Conservation (phyloP, 2,113 vertebrate genomes). For the Brachyistius frenatus region DNA sequence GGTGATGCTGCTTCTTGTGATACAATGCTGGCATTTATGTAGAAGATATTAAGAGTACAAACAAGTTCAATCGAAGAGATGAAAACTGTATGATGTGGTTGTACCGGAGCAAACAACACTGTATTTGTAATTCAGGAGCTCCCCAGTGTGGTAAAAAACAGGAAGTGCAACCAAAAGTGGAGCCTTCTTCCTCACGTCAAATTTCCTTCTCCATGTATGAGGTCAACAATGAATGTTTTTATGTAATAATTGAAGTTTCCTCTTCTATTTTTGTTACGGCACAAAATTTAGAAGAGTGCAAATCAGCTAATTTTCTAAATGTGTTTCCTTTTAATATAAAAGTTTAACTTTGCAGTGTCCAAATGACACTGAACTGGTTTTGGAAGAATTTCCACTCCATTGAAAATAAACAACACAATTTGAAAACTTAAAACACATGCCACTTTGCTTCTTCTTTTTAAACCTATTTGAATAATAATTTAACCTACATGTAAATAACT, state of each 20-base stretch:
- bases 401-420: no score
- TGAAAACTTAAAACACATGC: no score
- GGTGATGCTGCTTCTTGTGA: conserved; percentile 16
- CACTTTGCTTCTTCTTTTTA: no score
- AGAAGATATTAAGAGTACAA: conserved; percentile 17
- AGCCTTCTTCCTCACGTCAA: not conserved
- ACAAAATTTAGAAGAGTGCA: no score
- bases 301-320: no score
- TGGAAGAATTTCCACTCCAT: not conserved
- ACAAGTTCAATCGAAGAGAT: conserved; percentile 31
- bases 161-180: conserved; percentile 29
- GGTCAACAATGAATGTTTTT: no score
- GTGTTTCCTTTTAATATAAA: not conserved
- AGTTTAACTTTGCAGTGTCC: not conserved
- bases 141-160: conserved; percentile 62
- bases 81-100: not conserved
- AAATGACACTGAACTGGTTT: not conserved
- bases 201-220: no score
- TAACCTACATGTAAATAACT: no score
- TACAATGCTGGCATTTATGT: conserved; percentile 19
- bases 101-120: not conserved
- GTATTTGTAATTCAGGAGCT: conserved; percentile 70
- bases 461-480: no score
- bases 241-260: not conserved
- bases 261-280: not conserved